phyloP scores from a whole-genome alignment of 1,140 invertebrate species.

The Bombus balteatus region DNA sequence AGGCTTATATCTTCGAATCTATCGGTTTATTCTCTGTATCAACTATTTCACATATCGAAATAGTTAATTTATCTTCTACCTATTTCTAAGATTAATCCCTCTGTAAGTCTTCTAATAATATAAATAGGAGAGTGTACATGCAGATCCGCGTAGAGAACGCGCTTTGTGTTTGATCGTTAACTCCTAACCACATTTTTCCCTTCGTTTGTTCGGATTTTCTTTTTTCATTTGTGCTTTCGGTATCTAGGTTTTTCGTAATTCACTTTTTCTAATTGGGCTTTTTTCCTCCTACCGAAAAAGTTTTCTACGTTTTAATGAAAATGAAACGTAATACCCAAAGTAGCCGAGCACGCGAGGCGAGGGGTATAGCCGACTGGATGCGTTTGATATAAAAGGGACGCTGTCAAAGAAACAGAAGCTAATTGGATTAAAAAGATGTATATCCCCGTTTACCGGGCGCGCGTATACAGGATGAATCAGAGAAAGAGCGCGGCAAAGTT shows the following conservation, averaged over 20 bases:
- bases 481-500: neutral
- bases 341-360: neutral
- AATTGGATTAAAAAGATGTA: conserved; percentile 51
- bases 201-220: neutral
- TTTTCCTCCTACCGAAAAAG: neutral
- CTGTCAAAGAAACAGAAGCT: conserved; percentile 41
- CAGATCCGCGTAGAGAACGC: no score
- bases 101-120: no score
- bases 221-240: neutral
- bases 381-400: conserved; percentile 44
- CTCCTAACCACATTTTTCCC: neutral
- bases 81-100: no score
- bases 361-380: neutral
- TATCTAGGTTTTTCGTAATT: neutral
- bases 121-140: no score
- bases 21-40: no score
- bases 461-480: neutral
- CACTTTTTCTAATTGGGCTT: neutral
- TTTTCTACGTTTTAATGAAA: conserved; percentile 36
- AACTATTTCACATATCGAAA: no score
- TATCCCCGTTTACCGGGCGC: neutral
- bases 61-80: no score
- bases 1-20: no score
- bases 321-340: conserved; percentile 33
- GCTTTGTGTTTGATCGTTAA: neutral